Evolutionary conservation across 2,113 vertebrate species (phyloP).

Genomic region (Galemys pyrenaicus): DNA sequence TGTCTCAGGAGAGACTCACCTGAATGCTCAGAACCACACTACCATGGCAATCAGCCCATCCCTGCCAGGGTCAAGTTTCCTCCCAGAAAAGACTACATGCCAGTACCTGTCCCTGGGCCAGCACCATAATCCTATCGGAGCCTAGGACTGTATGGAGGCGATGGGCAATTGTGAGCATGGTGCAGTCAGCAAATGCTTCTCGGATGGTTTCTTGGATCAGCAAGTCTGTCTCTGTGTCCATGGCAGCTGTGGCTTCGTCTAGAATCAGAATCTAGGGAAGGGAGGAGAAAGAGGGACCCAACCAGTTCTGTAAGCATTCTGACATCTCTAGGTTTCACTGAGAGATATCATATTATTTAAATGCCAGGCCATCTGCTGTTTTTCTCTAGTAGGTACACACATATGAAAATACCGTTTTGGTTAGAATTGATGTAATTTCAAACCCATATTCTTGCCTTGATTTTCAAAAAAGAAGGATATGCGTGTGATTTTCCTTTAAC

Average conservation of each 20-base stretch:
- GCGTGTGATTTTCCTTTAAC: not conserved
- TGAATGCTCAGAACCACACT: not conserved
- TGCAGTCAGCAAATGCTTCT: conserved; percentile 93
- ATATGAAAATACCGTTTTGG: not conserved
- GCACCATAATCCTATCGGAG: conserved; percentile 96
- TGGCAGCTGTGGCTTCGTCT: conserved; percentile 97
- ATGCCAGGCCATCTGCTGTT: not conserved
- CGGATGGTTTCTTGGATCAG: conserved; percentile 96
- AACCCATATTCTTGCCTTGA: not conserved
- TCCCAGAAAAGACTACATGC: not conserved
- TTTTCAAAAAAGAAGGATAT: not conserved
- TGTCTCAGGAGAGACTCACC: not conserved
- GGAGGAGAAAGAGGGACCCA: not conserved
- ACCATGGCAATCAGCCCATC: not conserved
- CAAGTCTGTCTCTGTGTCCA: conserved; percentile 94
- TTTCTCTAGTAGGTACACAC: not conserved
- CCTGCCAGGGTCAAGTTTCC: not conserved
- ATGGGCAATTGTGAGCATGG: conserved; percentile 96
- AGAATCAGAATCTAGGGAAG: conserved; percentile 91
- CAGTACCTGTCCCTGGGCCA: conserved; percentile 94
- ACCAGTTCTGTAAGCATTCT: not conserved
- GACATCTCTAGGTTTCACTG: not conserved
- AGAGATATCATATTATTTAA: conserved; percentile 18
- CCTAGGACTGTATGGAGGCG: conserved; percentile 96
- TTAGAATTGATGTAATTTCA: not conserved